Base-by-base conservation (phyloP, 2,113 vertebrate species). In the Burhinus oedicnemus region DNA sequence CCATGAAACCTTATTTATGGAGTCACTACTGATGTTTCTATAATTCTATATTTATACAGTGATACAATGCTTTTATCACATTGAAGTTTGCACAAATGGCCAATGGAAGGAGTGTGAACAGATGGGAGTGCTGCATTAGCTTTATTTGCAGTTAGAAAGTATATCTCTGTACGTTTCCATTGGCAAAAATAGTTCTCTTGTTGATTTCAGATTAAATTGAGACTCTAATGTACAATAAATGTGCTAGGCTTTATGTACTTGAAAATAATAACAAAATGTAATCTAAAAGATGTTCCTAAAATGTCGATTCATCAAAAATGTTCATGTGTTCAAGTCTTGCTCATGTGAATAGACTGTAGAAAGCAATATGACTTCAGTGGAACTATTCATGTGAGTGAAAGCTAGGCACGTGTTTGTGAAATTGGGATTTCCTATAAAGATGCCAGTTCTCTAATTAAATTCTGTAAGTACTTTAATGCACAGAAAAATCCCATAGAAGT, bases 1-100 rank as follows among this genome's bases (percentile, higher is more conserved):
- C 86, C 65, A 44, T 95, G 92, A 93, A 94, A 94, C 95, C 87
- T 97, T 93, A 91, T 95, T 92, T 92, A 91, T 89, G 89, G 91
- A 96, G 77, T 93, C 87, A 94, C 80, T 94, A 72, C 93, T 96
- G 93, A 96, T 30, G 84, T 84, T 95, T 93, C 93, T 95, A 30
- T 95, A 93, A 97, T 94, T 93, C 85, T 97, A 36, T 97, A 95
- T 97, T 98, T 97, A 96, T 94, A 96, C 91, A 95, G 92, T 79
- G 92, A 95, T 95, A 97, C 94, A 98, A 95, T 97, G 97, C 96
- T 97, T 97, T 98, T 97, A 97, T 95, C 93, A 89, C 95, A 95
- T 97, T 94, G 92, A 88, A 97, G 82, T 92, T 95, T 93, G 94
- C 96, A 89, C 96, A 97, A 97, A 94, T 97, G 95, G 95, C 92